Base-by-base conservation (phyloP, 2,888 invertebrate genomes). In the Callyntrura sp. region DNA sequence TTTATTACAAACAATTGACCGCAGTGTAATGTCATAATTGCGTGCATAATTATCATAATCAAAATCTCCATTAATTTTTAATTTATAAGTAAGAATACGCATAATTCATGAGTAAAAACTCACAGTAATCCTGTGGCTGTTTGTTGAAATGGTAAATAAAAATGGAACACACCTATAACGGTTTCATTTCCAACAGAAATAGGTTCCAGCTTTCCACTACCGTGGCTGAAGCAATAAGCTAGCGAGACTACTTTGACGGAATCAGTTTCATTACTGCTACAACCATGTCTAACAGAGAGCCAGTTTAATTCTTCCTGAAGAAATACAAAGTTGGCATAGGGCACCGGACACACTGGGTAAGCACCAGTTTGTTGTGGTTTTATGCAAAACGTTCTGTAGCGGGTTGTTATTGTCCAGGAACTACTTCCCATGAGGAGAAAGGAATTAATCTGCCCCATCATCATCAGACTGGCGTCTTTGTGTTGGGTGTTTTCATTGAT, bases 371-470 rank as follows among this genome's bases (percentile, higher is more conserved):
- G 0, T 0, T 51, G 60, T 5, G 88, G 73, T 25, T 73, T 88
- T 12, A 88, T 5, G 35, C 88, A 88, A 45, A 68, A 82, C 14
- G 28, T 68, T 43, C 68, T 17, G 12, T 28, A 62, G 14, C 20
- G 14, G 1, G 86, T 86, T 1, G 12, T 55, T 11, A 88, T 28
- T 5, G 62, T 76, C 88, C 88, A 88, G 0, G 9, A 48, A 23
- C 25, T 60, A 0, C 11, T 82, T 9, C 88, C 88, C 88, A 88
- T 88, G n/a, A 88, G n/a, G 0, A 88, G 60, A 35, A 88, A 83
- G 0, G 88, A 82, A 11, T 28, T 23, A 0, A 88, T 45, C 8
- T 45, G 6, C 5, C 62, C 48, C n/a, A 82, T 14, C n/a, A 17
- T 25, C 35, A 79, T 28, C 12, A 82, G 28, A 43, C 20, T 25